Evolutionary conservation across 2,888 invertebrate species (phyloP), one percentile per base, ranked within the genome.

Genomic region (Suillia variegata): DNA sequence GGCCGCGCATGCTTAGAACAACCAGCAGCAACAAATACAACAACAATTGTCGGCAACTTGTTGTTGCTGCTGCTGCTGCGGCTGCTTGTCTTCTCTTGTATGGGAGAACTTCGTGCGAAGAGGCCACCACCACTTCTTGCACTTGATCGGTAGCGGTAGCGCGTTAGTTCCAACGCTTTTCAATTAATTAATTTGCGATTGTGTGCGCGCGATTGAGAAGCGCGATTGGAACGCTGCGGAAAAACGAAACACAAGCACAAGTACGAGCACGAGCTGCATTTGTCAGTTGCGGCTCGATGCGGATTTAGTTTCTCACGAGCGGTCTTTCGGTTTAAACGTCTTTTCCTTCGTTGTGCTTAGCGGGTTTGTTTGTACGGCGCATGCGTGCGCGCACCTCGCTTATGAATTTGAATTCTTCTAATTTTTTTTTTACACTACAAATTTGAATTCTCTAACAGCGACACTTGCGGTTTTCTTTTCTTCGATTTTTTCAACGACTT

Each of bases 241-340:
- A 10, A 10, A n/a, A n/a, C n/a, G n/a, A n/a, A n/a, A n/a, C n/a
- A n/a, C n/a, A n/a, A n/a, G n/a, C n/a, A n/a, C 26, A 26, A 5
- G 26, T 10, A 26, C 26, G 26, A 5, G 6, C 5, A 26, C 26
- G 26, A 26, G 26, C 26, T 26, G 6, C 26, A 26, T 26, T 26
- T 26, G 17, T 51, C 33, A 24, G 17, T n/a, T n/a, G 20, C 49
- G 24, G n/a, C n/a, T n/a, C 22, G n/a, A 49, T 22, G 12, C 12
- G 4, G 18, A 17, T n/a, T 65, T 61, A 66, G 69, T 69, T 67
- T 66, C 69, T 69, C 66, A 59, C 68, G 68, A 67, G 65, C 69
- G 66, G 69, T 67, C 67, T 62, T 64, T 66, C 57, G 66, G 59
- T 69, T 66, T 59, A 65, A 64, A 69, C 67, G 67, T 67, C 59